Evolutionary conservation across 2,888 invertebrate species (phyloP), one percentile per base, ranked within the genome.

Genomic region (Heteromyza rotundicornis): DNA sequence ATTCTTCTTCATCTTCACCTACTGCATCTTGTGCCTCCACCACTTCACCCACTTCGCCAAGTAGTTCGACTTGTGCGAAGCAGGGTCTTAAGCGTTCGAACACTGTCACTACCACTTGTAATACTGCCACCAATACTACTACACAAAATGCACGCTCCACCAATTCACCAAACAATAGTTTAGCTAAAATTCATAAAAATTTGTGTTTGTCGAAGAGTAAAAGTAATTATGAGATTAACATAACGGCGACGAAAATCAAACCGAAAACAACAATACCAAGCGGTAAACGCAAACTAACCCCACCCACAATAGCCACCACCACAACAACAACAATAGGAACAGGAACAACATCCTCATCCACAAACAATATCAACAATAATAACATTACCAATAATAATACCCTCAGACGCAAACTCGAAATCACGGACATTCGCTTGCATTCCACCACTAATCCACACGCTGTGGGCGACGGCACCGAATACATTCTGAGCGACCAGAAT

Each of bases 401-500:
- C 68, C 72, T 67, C 64, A 79, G 78, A 66, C 76, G 79, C 69
- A 82, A 78, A 77, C 72, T 85, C 69, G 83, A 84, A 74, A 87
- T 87, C 68, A 85, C 85, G 59, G 85, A 85, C 68, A 83, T 84
- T 65, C 84, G 84, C 73, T 80, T 87, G 70, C 82, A 86, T 68
- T 87, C 85, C 53, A 87, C 87, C 66, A 87, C 87, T 68, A 87
- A 87, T 80, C 85, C 85, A 62, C 83, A 84, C 78, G 86, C 83
- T 58, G 84, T 86, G 65, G 84, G 78, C 71, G 81, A 82, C 69
- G 81, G 82, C 75, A 81, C 81, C 66, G 76, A 80, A 63, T 81
- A 77, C 66, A 80, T 78, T 64, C 70, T 78, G 64, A 79, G 76
- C 73, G 74, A 77, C 69, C 72, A 76, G 63, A 77, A 78, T 78